Evolutionary conservation across 2,797 vertebrate genomes (phyloP).

Genomic region (Acipenser oxyrinchus): DNA sequence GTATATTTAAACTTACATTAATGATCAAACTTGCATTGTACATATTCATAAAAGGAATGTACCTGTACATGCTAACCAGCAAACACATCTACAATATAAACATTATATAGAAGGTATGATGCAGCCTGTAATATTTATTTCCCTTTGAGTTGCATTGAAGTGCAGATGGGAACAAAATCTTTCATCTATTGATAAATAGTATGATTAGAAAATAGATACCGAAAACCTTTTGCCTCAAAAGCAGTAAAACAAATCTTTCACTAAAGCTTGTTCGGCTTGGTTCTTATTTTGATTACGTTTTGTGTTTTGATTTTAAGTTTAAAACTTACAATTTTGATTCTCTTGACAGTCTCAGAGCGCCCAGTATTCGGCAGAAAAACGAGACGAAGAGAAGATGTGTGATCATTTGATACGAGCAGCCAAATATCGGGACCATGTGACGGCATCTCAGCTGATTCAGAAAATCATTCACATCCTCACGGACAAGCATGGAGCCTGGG

Average conservation of each 20-base stretch:
- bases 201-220: too few species aligned
- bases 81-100: neutral
- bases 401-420: conserved; percentile 96
- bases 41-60: too few species aligned
- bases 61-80: too few species aligned
- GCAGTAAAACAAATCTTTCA: too few species aligned
- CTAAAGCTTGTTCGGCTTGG: too few species aligned
- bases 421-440: conserved; percentile 91
- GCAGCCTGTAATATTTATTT: too few species aligned
- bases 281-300: neutral
- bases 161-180: too few species aligned
- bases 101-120: neutral
- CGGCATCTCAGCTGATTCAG: conserved; percentile 87
- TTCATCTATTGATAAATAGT: too few species aligned
- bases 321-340: neutral
- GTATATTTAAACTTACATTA: too few species aligned
- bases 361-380: conserved; percentile 88
- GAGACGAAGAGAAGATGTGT: conserved; percentile 97
- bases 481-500: conserved; percentile 95
- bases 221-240: too few species aligned
- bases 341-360: conserved; percentile 76
- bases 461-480: conserved; percentile 95
- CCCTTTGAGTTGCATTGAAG: too few species aligned
- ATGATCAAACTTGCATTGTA: too few species aligned
- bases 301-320: neutral